Evolutionary conservation across 1,140 invertebrate species (phyloP).

Genomic region (Lasioglossum albipes): DNA sequence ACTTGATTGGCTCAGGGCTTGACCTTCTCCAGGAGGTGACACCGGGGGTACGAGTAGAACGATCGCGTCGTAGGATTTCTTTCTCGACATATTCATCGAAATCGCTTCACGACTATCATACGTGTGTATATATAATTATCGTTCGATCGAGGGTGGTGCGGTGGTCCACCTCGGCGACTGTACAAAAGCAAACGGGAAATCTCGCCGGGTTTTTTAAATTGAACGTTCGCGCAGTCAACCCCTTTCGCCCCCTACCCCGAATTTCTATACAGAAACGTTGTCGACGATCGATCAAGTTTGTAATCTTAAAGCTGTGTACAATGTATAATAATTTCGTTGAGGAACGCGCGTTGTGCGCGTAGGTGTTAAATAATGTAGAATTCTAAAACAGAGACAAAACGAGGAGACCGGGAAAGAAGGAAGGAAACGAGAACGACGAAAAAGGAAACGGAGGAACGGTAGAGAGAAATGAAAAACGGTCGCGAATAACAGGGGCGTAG

Average conservation of each 20-base stretch:
- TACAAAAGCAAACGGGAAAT: slow-evolving; percentile 15
- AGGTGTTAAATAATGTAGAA: slow-evolving; percentile 71
- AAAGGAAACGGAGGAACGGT: not conserved
- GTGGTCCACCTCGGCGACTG: slow-evolving; percentile 11
- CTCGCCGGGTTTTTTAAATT: slow-evolving; percentile 33
- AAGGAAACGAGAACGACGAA: not conserved
- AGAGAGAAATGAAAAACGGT: not conserved
- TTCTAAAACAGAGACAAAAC: slow-evolving; percentile 27
- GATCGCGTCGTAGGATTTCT: too few species aligned
- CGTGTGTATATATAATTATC: slow-evolving; percentile 28
- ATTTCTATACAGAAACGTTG: slow-evolving; percentile 23
- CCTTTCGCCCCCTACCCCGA: not conserved
- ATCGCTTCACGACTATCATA: slow-evolving; percentile 25
- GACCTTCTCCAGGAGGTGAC: not conserved
- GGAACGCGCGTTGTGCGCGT: slow-evolving; percentile 50
- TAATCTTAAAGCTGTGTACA: slow-evolving; percentile 65
- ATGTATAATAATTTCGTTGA: slow-evolving; percentile 71
- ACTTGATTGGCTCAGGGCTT: slow-evolving; percentile 4
- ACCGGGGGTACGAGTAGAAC: not conserved
- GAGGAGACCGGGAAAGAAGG: slow-evolving; percentile 3
- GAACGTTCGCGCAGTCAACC: slow-evolving; percentile 2
- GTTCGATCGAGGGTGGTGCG: not conserved
- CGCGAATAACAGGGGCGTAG: slow-evolving; percentile 13
- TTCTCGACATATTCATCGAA: slow-evolving; percentile 6
- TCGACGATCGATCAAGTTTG: slow-evolving; percentile 56